Base-by-base conservation (phyloP, 1,140 invertebrate species). In the Chionoecetes opilio region DNA sequence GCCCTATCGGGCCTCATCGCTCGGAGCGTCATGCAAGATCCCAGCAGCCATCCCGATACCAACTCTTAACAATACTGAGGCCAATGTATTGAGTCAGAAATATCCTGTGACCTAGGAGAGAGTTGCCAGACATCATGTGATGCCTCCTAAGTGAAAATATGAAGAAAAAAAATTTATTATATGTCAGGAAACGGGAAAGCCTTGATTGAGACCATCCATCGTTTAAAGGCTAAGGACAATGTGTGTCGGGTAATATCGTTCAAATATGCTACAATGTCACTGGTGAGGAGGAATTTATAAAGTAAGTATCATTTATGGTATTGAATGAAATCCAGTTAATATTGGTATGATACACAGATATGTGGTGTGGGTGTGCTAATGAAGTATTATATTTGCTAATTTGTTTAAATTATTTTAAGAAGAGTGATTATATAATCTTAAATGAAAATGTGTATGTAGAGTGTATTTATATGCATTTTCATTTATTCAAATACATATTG, bases 391-490 rank as follows among this genome's bases (percentile, higher is more conserved):
- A 75, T 26, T 75, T 75, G 63, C 63, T 75, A 75, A 26, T 75
- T 11, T 26, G n/a, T 75, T 26, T 75, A 75, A 75, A n/a, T 6
- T 75, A n/a, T 75, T 75, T 46, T 14, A 46, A 14, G 41, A 8
- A 46, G 5, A 46, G 41, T 8, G 5, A n/a, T n/a, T n/a, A 75
- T n/a, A 26, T 75, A 21, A 46, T 53, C 11, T 53, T 53, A 8
- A n/a, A 75, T 75, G 63, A 75, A n/a, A n/a, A 17, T n/a, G 63
- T 75, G 63, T 75, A 75, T 17, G 26, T 63, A n/a, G 6, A 75
- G 63, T 75, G 63, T 75, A 75, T 75, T 75, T n/a, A 75, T 75
- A 75, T 75, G 63, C n/a, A 53, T 53, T 14, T 53, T 53, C 46
- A 53, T 53, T 14, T 53, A 53, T 53, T 53, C 46, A 53, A 53